These are phyloP conservation scores for Seriola aureovittata DNA, from an alignment of 2,113 vertebrate genomes.

Conservation along the genomic window DNA sequence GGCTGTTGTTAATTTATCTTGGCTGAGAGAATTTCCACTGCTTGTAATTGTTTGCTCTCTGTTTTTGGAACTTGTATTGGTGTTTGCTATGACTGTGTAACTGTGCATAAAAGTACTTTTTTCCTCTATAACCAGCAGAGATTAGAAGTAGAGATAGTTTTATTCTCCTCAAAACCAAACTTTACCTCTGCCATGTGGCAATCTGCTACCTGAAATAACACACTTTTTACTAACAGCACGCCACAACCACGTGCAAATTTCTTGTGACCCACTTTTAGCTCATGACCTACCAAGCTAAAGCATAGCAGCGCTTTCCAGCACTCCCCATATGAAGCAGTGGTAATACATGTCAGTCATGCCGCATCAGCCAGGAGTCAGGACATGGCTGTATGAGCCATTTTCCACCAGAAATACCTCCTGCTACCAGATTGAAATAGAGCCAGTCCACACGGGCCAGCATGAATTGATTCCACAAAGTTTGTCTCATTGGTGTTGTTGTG, in stretches of 20 bases:
- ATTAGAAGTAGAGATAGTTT: not conserved
- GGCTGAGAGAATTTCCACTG: conserved; percentile 56
- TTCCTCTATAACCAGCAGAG: not conserved
- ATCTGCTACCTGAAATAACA: not conserved
- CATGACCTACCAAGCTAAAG: conserved; percentile 41
- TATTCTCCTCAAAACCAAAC: not conserved
- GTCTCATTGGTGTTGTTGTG: conserved; percentile 51
- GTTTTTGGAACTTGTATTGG: conserved; percentile 21
- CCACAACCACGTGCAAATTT: conserved; percentile 29
- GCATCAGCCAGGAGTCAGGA: conserved; percentile 46
- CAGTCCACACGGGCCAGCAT: conserved; percentile 52
- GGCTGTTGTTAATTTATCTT: conserved; percentile 62
- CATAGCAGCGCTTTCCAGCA: conserved; percentile 35
- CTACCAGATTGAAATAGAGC: conserved; percentile 39
- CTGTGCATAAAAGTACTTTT: not conserved
- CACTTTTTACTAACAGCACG: not conserved
- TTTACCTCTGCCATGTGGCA: not conserved
- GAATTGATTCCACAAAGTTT: conserved; percentile 54
- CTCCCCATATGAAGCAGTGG: conserved; percentile 35
- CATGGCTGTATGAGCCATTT: conserved; percentile 54
- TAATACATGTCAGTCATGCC: conserved; percentile 53
- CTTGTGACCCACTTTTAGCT: conserved; percentile 60
- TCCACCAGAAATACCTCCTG: conserved; percentile 52
- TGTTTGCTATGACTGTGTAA: conserved; percentile 50
- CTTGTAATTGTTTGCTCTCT: conserved; percentile 47